Percentiles rank a stretch among this genome's conserved stretches.
phyloP scores from a whole-genome alignment of 2,113 vertebrate species.

The Parus major region DNA sequence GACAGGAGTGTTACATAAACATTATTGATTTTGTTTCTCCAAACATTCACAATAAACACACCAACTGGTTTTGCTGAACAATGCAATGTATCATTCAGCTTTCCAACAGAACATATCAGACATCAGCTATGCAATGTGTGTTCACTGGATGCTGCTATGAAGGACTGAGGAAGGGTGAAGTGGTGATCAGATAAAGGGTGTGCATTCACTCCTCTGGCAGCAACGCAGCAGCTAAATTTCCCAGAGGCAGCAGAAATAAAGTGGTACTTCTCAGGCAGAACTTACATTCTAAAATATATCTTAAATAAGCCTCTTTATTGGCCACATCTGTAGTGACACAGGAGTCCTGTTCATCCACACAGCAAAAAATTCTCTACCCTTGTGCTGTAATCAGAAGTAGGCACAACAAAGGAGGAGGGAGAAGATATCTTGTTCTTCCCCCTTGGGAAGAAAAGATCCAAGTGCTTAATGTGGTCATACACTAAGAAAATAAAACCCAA shows the following conservation, averaged over 20 bases:
- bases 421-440: background rate
- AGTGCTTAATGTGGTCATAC: background rate
- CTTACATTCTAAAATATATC: background rate
- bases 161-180: background rate
- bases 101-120: background rate
- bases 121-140: background rate
- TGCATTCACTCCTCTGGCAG: background rate
- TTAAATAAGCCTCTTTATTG: background rate
- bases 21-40: slow-evolving; percentile 13
- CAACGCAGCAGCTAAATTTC: background rate
- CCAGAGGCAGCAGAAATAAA: background rate
- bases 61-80: background rate
- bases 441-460: background rate
- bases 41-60: background rate
- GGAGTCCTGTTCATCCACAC: background rate
- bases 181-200: background rate
- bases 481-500: background rate
- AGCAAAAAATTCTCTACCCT: background rate
- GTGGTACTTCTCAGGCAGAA: background rate
- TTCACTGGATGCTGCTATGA: background rate
- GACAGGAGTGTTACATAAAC: background rate
- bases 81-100: background rate
- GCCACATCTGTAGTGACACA: background rate
- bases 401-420: background rate
- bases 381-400: background rate